Conservation (phyloP, 1,140 invertebrate genomes). For the Drosophila hydei region DNA sequence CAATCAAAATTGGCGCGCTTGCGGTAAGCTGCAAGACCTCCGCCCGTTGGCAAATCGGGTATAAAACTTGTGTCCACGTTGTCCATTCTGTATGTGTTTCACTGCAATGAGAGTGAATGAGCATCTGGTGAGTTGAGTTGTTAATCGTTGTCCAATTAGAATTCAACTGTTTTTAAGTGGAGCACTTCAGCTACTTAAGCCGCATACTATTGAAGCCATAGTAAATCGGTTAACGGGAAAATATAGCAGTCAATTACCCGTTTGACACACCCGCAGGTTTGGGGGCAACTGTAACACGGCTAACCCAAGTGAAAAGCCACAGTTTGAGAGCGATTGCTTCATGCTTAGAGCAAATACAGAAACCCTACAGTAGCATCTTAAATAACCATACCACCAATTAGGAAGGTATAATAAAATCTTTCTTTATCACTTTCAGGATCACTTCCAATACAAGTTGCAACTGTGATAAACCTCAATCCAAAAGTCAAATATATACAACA, state of each 20-base stretch:
- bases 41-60: constrained; percentile 86
- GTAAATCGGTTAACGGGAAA: constrained; percentile 24
- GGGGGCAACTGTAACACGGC: background rate
- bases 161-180: constrained; percentile 19
- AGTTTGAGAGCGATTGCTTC: constrained; percentile 11
- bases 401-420: constrained; percentile 7
- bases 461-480: constrained; percentile 1
- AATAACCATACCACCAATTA: background rate
- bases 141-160: constrained; percentile 10
- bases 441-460: too few species aligned
- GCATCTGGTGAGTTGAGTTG: constrained; percentile 8
- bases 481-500: background rate
- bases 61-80: constrained; percentile 84
- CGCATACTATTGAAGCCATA: constrained; percentile 42
- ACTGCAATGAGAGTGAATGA: constrained; percentile 3
- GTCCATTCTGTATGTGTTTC: constrained; percentile 34
- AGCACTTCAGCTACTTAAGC: constrained; percentile 32
- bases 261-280: background rate
- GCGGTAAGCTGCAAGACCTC: constrained; percentile 90
- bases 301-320: background rate
- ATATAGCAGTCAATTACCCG: constrained; percentile 9
- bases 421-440: constrained; percentile 4
- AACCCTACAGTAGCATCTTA: background rate
- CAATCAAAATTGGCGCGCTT: constrained; percentile 90
- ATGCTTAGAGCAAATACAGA: background rate